A percentile compares a stretch with the other conserved stretches of the same genome.
Conservation (phyloP, 2,888 invertebrate genomes). For the Boloria selene region DNA sequence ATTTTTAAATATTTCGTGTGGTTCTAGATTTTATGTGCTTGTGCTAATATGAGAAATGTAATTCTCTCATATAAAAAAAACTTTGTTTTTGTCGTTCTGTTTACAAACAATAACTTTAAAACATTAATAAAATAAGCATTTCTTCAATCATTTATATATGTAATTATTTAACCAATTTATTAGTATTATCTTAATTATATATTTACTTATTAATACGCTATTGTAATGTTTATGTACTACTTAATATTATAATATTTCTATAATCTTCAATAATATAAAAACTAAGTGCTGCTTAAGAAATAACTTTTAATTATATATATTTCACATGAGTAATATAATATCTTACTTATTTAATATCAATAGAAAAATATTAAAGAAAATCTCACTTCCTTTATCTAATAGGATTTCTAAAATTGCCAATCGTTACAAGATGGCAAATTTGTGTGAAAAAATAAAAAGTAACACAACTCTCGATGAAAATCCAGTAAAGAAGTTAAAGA, state of each 20-base stretch:
- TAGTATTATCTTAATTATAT: too few relatives aligned
- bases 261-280: neutral
- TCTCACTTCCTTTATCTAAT: constrained; percentile 11
- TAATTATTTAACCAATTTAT: neutral
- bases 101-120: constrained; percentile 3
- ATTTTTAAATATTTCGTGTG: neutral
- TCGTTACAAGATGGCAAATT: constrained; percentile 51
- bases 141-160: neutral
- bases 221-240: too few relatives aligned
- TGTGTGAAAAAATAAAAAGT: constrained; percentile 51
- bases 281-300: neutral
- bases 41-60: neutral
- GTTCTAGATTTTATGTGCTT: neutral
- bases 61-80: too few relatives aligned
- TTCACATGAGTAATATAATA: constrained; percentile 28
- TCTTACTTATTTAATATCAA: constrained; percentile 24
- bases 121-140: neutral
- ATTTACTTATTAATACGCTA: too few relatives aligned
- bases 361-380: constrained; percentile 22
- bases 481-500: constrained; percentile 64
- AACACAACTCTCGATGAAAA: constrained; percentile 50
- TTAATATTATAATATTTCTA: too few relatives aligned
- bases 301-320: neutral
- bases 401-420: constrained; percentile 17
- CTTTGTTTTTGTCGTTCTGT: neutral